These are phyloP conservation scores for Nesogale talazaci DNA, from an alignment of 2,113 vertebrate genomes.

Conservation along the genomic window DNA sequence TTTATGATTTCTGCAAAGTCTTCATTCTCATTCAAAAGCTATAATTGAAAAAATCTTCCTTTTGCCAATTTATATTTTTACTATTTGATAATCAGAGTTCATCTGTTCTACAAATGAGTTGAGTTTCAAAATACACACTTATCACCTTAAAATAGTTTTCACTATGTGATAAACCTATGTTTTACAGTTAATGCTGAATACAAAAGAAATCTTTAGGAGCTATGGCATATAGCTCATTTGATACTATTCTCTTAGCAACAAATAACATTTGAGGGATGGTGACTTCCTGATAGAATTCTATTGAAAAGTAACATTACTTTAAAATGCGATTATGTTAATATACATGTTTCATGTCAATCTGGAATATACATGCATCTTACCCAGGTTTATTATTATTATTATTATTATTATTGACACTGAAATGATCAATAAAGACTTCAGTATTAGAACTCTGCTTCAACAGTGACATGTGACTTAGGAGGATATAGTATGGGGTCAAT, in stretches of 20 bases:
- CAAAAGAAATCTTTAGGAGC: neutral
- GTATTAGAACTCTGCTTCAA: constrained; percentile 54
- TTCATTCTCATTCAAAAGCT: constrained; percentile 58
- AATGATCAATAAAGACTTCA: constrained; percentile 38
- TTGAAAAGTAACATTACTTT: constrained; percentile 18
- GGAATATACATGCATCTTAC: constrained; percentile 50
- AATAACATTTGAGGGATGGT: neutral
- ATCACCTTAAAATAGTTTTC: constrained; percentile 53
- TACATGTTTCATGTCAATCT: constrained; percentile 4
- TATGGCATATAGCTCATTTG: neutral
- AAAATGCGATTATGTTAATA: constrained; percentile 10
- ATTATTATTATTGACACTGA: constrained; percentile 52
- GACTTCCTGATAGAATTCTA: neutral
- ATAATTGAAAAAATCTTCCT: constrained; percentile 63
- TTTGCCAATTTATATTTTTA: constrained; percentile 11
- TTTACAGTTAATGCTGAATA: neutral
- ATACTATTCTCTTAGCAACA: constrained; percentile 18
- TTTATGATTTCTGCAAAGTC: constrained; percentile 77
- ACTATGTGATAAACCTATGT: neutral
- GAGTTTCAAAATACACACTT: constrained; percentile 58
- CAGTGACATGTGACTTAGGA: constrained; percentile 45
- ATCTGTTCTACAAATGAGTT: constrained; percentile 50
- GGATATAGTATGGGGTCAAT: constrained; percentile 27
- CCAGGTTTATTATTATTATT: constrained; percentile 55
- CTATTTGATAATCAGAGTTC: constrained; percentile 39